Base-by-base conservation (phyloP, 37 sponge, comb jelly and placozoan genomes). In the Mnemiopsis leidyi region DNA sequence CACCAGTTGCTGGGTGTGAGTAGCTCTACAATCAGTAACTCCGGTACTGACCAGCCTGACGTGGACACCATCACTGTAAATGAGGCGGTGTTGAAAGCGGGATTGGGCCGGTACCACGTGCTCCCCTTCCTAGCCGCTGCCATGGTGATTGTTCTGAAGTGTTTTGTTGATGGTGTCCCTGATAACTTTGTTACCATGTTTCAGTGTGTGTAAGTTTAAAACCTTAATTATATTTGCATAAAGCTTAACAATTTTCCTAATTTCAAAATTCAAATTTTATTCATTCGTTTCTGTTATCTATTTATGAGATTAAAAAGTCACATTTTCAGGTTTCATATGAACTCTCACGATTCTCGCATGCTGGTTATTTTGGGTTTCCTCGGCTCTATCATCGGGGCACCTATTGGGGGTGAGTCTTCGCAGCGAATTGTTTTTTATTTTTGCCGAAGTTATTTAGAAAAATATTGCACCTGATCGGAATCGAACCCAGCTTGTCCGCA, bases 1-100 rank as follows among this genome's bases (percentile, higher is more conserved):
- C 90, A 85, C 61, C 90, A 85, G 48, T 25, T 85, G 25, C 29
- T 85, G 29, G 90, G 90, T 25, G 90, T 85, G 3, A 85, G 90
- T 61, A 85, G 61, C 25, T 85, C 90, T 5, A 39, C 61, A 18
- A 33, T 85, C 26, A 85, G 90, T 61, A 85, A 85, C 90, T 29
- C 36, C 23, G 76, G 28, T 13, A 32, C 32, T 21, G 29, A 16
- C 26, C 38, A 29, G 0, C 13, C 5, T 28, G 90, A 33, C 0
- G 25, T 23, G 0, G 90, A 39, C 23, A 23, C 0, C 3, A 39
- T 85, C 5, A 85, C 90, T 18, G 61, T 85, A 7, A 85, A 85
- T 61, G 39, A 33, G 29, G 90, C 90, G 2, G 39, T 85, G 2
- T 25, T 23, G 61, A 85, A 28, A 0, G 90, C 90, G 1, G 90